Evolutionary conservation across 2,113 vertebrate species (phyloP), one percentile per base, ranked within the genome.

Genomic region (Ageneiosus marmoratus): DNA sequence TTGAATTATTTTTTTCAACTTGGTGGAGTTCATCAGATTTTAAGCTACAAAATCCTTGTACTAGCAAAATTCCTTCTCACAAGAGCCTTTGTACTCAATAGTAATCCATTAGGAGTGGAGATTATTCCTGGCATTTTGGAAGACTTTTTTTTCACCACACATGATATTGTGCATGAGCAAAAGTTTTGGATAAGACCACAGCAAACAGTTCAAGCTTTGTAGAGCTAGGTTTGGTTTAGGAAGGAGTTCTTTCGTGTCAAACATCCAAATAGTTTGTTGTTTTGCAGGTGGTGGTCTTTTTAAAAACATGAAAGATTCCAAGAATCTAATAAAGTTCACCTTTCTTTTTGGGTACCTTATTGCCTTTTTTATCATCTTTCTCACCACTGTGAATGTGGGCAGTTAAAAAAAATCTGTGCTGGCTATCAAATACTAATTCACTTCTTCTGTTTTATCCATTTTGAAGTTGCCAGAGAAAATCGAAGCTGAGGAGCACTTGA

Each of bases 381-480:
- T 69, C 4, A 69, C 4, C 65, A 22, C 4, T 69, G 32, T 34
- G 34, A 32, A 41, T 69, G 20, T 41, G 20, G 15, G 3, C 9
- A 10, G 1, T 11, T 1, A 53, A 53, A 20, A 15, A 1, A 62
- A 62, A 62, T 27, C 62, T 65, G 62, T 72, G 41, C 69, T 27
- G 24, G 20, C 32, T 20, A 37, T 32, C 16, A 12, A 48, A 46
- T 15, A 48, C 48, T 65, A 65, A 41, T 34, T 27, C 4, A 12
- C 4, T 58, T 1, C 4, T 58, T 1, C 24, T 15, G 50, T 75
- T 63, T 16, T 12, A 5, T 58, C 88, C 29, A 90, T 78, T 91
- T 80, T 90, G 22, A 90, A 98, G 97, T 91, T 97, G 88, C 94
- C 95, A 41, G 92, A 95, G 83, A 94, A 93, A 74, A 92, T 98